Conservation (phyloP, 2,888 invertebrate genomes). For the Antitype chi region DNA sequence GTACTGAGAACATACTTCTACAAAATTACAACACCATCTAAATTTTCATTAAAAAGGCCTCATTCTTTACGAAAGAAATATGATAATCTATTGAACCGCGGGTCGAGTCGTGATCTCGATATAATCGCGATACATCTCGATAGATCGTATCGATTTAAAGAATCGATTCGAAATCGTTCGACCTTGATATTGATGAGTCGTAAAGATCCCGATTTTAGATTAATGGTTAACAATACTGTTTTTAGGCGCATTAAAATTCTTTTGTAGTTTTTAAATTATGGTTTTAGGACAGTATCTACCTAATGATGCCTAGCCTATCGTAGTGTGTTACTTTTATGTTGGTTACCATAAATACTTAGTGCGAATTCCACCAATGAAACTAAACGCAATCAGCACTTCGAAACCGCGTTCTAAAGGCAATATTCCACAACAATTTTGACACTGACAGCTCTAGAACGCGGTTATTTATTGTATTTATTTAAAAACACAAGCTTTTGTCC, state of each 20-base stretch:
- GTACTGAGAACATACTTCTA: slow-evolving; percentile 22
- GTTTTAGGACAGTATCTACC: slow-evolving; percentile 35
- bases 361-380: too few species aligned
- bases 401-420: too few species aligned
- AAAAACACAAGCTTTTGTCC: too few species aligned
- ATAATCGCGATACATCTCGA: slow-evolving; percentile 75
- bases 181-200: slow-evolving; percentile 80
- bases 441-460: too few species aligned
- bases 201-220: slow-evolving; percentile 76
- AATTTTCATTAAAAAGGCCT: slow-evolving; percentile 66
- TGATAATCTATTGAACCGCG: slow-evolving; percentile 80
- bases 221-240: slow-evolving; percentile 72
- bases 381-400: too few species aligned
- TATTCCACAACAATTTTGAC: too few species aligned
- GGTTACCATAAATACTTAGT: neutral
- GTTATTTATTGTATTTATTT: too few species aligned
- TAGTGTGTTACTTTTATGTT: neutral
- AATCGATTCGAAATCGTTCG: slow-evolving; percentile 80
- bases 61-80: slow-evolving; percentile 69
- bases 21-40: slow-evolving; percentile 54
- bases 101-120: slow-evolving; percentile 81
- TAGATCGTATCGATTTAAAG: slow-evolving; percentile 81
- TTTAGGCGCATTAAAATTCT: slow-evolving; percentile 64
- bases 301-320: slow-evolving; percentile 1
- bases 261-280: slow-evolving; percentile 57